These are phyloP conservation scores for Nymphalis io DNA, from an alignment of 1,140 invertebrate species.

Conservation along the genomic window DNA sequence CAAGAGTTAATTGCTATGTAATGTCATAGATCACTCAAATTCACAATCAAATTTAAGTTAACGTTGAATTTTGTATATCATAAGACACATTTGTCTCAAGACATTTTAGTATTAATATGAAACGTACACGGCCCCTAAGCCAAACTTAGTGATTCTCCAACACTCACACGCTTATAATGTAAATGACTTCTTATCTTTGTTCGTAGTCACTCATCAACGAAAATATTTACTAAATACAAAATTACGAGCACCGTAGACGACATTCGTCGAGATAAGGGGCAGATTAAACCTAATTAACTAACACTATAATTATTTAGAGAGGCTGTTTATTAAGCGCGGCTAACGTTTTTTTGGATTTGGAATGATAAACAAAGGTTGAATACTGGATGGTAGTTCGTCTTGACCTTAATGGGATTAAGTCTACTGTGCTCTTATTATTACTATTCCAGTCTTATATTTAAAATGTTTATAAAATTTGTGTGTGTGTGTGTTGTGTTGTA, in stretches of 20 bases:
- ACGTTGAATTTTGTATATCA: neutral
- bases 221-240: slow-evolving; percentile 74
- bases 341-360: slow-evolving; percentile 6
- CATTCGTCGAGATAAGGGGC: slow-evolving; percentile 56
- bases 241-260: slow-evolving; percentile 54
- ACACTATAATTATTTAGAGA: slow-evolving; percentile 40
- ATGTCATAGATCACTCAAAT: no score
- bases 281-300: slow-evolving; percentile 70
- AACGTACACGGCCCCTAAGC: neutral
- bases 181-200: slow-evolving; percentile 49
- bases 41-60: no score
- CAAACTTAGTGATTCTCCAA: slow-evolving; percentile 13
- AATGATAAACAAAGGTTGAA: neutral
- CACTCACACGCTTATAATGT: slow-evolving; percentile 40
- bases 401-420: neutral
- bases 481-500: neutral
- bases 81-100: neutral
- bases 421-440: no score
- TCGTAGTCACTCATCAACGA: slow-evolving; percentile 54
- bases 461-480: neutral
- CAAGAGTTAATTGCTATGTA: no score
- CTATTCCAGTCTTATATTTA: no score
- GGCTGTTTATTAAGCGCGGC: slow-evolving; percentile 8
- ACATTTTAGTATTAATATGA: slow-evolving; percentile 1
- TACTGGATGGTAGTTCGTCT: neutral